phyloP scores from a whole-genome alignment of 2,888 invertebrate species.

The Spialia ferax region DNA sequence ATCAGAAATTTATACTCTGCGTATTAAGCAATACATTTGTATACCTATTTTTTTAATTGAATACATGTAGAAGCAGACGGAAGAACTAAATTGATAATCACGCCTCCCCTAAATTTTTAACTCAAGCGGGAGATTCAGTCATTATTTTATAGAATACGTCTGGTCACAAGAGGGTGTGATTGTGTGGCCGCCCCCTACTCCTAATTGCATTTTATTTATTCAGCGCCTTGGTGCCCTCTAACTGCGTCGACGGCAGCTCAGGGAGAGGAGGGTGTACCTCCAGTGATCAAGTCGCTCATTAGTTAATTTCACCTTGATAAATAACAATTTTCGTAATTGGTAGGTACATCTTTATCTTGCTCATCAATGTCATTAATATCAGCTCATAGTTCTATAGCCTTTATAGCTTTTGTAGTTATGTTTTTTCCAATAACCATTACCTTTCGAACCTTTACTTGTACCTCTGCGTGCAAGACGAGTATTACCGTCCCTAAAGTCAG shows the following conservation, averaged over 20 bases:
- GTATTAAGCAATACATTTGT: neutral
- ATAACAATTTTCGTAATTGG: slow-evolving; percentile 16
- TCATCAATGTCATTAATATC: neutral
- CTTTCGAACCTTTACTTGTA: slow-evolving; percentile 1
- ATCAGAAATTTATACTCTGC: slow-evolving; percentile 46
- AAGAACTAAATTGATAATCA: slow-evolving; percentile 62
- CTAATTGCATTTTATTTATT: slow-evolving; percentile 84
- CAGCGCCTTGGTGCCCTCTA: slow-evolving; percentile 66
- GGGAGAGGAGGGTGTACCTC: slow-evolving; percentile 20
- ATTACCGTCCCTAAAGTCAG: slow-evolving; percentile 16
- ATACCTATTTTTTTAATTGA: neutral
- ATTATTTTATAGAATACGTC: slow-evolving; percentile 58
- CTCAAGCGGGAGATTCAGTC: slow-evolving; percentile 57
- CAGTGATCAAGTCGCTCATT: slow-evolving; percentile 62
- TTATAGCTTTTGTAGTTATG: neutral
- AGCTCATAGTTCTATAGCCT: neutral
- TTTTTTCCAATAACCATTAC: neutral
- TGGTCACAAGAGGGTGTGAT: slow-evolving; percentile 57
- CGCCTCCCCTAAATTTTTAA: slow-evolving; percentile 53
- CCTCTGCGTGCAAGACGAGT: neutral
- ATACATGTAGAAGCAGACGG: slow-evolving; percentile 31
- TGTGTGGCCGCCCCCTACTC: slow-evolving; percentile 60
- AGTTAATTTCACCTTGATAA: slow-evolving; percentile 52
- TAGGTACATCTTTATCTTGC: neutral
- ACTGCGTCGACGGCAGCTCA: slow-evolving; percentile 53